Conservation (phyloP, 2,797 vertebrate genomes). For the Characodon lateralis region DNA sequence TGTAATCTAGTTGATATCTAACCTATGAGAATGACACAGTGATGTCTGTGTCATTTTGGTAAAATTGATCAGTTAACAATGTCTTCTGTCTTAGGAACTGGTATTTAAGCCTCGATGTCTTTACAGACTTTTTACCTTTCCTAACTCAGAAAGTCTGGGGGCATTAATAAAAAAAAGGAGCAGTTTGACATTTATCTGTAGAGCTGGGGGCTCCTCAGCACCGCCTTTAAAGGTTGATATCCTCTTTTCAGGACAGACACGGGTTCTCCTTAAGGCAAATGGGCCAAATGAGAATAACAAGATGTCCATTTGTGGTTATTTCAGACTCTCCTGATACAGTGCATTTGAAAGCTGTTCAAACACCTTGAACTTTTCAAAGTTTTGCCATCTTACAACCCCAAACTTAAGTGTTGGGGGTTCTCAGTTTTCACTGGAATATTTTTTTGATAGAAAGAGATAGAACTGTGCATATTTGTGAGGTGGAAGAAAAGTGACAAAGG, state of each 20-base stretch:
- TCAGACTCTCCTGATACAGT: conserved; percentile 27
- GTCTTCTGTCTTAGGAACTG: conserved; percentile 51
- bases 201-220: conserved; percentile 59
- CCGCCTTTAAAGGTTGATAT: conserved; percentile 79
- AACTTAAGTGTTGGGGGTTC: not conserved
- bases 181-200: conserved; percentile 78
- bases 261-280: conserved; percentile 50
- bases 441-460: not conserved
- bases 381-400: not conserved
- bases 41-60: conserved; percentile 76
- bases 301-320: conserved; percentile 28
- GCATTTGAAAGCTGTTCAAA: not conserved
- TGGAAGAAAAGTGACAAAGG: not conserved
- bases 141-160: conserved; percentile 53
- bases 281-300: conserved; percentile 50
- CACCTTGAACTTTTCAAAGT: not conserved
- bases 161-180: conserved; percentile 61
- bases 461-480: not conserved
- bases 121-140: conserved; percentile 56
- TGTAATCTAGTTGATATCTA: conserved; percentile 64
- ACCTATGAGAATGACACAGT: conserved; percentile 72
- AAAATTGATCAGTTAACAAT: conserved; percentile 77
- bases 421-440: not conserved
- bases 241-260: conserved; percentile 62
- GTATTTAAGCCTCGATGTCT: conserved; percentile 64